phyloP scores from a whole-genome alignment of 2,797 vertebrate genomes.

The Manis javanica region DNA sequence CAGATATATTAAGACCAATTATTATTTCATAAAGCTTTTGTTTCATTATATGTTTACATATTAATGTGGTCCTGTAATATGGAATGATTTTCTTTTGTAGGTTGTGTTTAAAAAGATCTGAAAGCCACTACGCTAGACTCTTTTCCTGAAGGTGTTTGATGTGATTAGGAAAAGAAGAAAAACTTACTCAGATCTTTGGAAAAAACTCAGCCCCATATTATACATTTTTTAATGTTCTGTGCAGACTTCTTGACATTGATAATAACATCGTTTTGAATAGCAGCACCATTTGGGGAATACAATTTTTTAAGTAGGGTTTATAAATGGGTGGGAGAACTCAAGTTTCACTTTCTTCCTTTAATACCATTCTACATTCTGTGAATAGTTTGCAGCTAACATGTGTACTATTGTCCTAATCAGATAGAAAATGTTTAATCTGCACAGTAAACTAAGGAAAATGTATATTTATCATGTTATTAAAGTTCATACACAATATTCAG shows the following conservation, averaged over 20 bases:
- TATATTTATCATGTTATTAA: slow-evolving; percentile 9
- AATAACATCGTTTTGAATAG: slow-evolving; percentile 18
- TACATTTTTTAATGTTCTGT: slow-evolving; percentile 5
- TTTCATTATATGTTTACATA: neutral
- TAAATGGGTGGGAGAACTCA: neutral
- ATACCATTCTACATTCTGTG: neutral
- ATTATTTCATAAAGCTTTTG: neutral
- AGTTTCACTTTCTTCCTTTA: slow-evolving; percentile 29
- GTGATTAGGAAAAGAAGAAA: neutral
- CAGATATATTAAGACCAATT: neutral
- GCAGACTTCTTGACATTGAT: slow-evolving; percentile 3
- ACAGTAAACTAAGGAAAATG: slow-evolving; percentile 19
- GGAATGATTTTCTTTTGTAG: neutral
- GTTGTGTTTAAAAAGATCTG: slow-evolving; percentile 28
- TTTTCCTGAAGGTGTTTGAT: neutral
- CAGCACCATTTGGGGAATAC: neutral
- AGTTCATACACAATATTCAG: neutral
- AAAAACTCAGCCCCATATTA: neutral
- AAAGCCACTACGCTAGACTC: neutral
- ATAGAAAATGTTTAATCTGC: neutral
- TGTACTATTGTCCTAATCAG: neutral
- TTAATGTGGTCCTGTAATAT: neutral
- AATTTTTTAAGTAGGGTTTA: slow-evolving; percentile 35
- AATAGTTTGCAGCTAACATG: neutral
- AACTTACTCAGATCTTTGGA: neutral